phyloP scores from a whole-genome alignment of 2,888 invertebrate genomes.

The Morpho achilles region DNA sequence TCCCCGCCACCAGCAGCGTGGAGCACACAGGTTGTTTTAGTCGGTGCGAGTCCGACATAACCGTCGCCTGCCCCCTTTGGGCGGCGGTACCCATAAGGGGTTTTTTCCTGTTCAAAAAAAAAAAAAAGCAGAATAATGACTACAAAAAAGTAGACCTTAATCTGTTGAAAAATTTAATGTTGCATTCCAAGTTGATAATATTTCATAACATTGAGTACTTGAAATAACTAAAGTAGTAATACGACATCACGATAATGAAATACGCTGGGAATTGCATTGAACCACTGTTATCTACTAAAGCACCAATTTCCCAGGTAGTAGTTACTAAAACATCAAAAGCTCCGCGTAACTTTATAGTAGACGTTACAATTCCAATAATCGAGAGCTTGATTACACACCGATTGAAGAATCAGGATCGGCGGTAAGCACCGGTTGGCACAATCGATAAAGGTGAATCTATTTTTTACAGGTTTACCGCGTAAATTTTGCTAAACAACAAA shows the following conservation, averaged over 20 bases:
- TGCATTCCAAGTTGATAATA: no score
- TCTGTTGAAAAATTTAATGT: no score
- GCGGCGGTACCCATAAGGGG: no score
- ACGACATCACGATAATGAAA: neutral
- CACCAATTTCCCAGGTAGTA: neutral
- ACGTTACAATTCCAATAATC: constrained; percentile 42
- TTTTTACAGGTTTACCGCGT: constrained; percentile 44
- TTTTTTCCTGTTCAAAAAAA: no score
- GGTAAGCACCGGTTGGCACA: constrained; percentile 76
- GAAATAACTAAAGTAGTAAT: no score
- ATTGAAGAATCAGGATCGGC: constrained; percentile 67
- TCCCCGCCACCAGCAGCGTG: no score
- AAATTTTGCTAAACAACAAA: constrained; percentile 26
- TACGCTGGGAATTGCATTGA: neutral
- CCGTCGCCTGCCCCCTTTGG: no score
- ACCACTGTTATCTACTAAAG: neutral
- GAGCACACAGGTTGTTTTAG: no score
- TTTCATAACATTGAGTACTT: no score
- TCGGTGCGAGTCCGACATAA: no score
- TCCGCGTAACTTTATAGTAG: constrained; percentile 4
- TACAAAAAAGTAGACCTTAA: no score
- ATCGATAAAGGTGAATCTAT: constrained; percentile 68
- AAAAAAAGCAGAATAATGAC: no score
- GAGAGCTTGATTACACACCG: constrained; percentile 55
- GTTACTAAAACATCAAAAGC: constrained; percentile 22